phyloP scores from a whole-genome alignment of 2,797 vertebrate species.

The Pteropus rufus region DNA sequence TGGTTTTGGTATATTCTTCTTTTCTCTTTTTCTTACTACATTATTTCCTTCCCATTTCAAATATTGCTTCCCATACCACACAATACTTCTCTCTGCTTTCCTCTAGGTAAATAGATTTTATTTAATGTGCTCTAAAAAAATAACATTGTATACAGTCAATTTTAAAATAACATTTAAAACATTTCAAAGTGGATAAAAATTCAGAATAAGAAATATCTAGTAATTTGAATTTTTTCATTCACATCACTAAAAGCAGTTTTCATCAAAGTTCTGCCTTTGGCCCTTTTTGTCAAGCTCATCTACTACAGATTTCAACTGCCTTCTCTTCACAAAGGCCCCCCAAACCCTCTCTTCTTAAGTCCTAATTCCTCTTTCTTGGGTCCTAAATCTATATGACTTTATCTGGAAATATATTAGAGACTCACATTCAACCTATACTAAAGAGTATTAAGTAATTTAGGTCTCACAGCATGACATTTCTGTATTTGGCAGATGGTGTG shows the following conservation, averaged over 20 bases:
- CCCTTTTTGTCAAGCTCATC: neutral
- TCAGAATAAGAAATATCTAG: neutral
- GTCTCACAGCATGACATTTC: neutral
- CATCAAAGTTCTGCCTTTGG: neutral
- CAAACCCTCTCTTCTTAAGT: neutral
- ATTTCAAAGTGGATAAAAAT: neutral
- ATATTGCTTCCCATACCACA: too few species aligned
- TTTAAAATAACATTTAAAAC: neutral
- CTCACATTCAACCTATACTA: neutral
- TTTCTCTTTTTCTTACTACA: neutral
- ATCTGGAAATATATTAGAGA: neutral
- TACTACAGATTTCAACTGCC: accelerated
- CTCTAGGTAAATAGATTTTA: neutral
- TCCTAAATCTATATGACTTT: neutral
- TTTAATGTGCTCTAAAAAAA: neutral
- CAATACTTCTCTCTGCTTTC: neutral
- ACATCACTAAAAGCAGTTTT: neutral
- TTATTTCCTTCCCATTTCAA: neutral
- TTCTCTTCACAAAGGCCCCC: neutral
- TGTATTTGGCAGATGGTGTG: neutral
- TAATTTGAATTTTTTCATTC: neutral
- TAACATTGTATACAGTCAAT: neutral
- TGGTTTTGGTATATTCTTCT: neutral
- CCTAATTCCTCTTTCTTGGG: neutral
- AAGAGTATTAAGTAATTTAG: neutral